A percentile compares a stretch with the other conserved stretches of the same genome.
Evolutionary conservation across 2,888 invertebrate species (phyloP).

Genomic region (Xestia rhomboidea): DNA sequence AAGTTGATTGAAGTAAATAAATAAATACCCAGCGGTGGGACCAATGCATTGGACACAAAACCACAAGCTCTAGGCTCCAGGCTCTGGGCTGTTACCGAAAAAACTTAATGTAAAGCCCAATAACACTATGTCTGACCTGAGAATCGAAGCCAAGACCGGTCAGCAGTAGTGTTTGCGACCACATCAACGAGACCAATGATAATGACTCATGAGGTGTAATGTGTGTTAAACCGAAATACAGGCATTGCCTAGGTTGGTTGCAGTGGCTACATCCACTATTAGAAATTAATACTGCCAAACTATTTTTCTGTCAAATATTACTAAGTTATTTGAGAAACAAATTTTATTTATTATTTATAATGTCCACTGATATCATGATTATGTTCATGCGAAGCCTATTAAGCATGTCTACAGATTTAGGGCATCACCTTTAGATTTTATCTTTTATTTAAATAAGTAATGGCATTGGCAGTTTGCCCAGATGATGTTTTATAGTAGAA

Average conservation of each 20-base stretch:
- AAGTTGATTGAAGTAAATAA: too few species aligned
- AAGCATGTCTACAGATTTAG: neutral
- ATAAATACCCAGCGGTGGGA: too few species aligned
- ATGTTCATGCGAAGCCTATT: too few species aligned
- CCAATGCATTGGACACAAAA: neutral
- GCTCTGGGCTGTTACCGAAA: neutral
- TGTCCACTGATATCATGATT: neutral
- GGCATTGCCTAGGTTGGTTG: too few species aligned
- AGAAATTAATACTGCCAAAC: too few species aligned
- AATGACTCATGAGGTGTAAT: neutral
- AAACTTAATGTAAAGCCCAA: neutral
- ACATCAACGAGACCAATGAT: neutral
- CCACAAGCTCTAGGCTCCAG: too few species aligned
- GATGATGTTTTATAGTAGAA: constrained; percentile 4
- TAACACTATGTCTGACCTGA: neutral
- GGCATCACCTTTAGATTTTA: constrained; percentile 15
- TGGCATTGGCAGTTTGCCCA: constrained; percentile 49
- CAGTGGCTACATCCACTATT: too few species aligned
- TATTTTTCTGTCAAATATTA: too few species aligned
- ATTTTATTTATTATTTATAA: too few species aligned
- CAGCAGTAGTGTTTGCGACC: neutral
- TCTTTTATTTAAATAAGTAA: constrained; percentile 30
- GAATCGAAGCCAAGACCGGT: neutral
- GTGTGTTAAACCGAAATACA: too few species aligned
- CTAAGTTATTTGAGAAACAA: too few species aligned